Conservation (phyloP, 2,888 invertebrate genomes). For the Prenolepis imparis region DNA sequence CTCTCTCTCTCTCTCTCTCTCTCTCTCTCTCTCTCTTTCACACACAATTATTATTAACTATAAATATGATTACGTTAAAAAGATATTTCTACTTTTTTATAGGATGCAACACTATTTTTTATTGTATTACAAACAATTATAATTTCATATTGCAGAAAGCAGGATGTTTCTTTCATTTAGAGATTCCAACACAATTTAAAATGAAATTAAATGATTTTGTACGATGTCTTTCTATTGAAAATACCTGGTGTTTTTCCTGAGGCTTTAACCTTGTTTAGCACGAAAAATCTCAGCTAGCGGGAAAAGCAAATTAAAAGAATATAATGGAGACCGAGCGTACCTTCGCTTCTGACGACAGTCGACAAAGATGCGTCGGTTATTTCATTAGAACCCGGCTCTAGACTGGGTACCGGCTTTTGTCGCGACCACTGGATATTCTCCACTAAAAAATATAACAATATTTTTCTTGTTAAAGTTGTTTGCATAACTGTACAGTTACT, state of each 20-base stretch:
- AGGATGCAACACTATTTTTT: neutral
- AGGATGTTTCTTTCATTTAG: neutral
- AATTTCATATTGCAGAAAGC: slow-evolving; percentile 12
- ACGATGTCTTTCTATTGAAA: slow-evolving; percentile 28
- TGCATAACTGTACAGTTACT: neutral
- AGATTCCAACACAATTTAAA: slow-evolving; percentile 16
- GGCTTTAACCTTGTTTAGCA: slow-evolving; percentile 26
- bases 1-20: neutral
- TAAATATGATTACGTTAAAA: neutral
- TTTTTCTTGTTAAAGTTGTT: slow-evolving; percentile 31
- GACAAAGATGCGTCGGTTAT: slow-evolving; percentile 80
- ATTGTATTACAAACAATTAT: slow-evolving; percentile 1
- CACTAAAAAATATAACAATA: slow-evolving; percentile 70
- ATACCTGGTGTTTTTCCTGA: slow-evolving; percentile 4
- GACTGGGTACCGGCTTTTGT: slow-evolving; percentile 77
- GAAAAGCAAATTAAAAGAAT: slow-evolving; percentile 27
- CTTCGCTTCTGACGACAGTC: slow-evolving; percentile 77
- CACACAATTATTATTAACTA: neutral
- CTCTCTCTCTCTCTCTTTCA: too few species aligned
- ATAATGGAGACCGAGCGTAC: slow-evolving; percentile 67
- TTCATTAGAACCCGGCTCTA: slow-evolving; percentile 78
- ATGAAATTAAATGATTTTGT: slow-evolving; percentile 10
- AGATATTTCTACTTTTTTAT: neutral
- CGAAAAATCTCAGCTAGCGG: slow-evolving; percentile 25
- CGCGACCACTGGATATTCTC: slow-evolving; percentile 78